A percentile compares a stretch with the other conserved stretches of the same genome.
Evolutionary conservation across 2,797 vertebrate species (phyloP).

Genomic region (Sitta carolinensis): DNA sequence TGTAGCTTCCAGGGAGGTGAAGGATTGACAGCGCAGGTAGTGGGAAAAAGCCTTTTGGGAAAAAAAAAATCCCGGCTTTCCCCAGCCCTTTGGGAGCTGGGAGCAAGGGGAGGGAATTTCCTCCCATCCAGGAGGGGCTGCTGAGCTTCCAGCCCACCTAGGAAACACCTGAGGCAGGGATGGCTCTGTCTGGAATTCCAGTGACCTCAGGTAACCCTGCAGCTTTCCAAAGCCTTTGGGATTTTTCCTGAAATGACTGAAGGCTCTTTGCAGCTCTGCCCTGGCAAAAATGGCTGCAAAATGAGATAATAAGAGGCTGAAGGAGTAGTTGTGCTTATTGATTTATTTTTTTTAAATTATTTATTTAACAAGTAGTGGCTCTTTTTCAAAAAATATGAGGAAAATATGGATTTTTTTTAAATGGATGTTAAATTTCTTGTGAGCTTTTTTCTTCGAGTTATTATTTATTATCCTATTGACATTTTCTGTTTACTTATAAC

Average conservation of each 20-base stretch:
- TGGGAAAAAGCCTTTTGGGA: neutral
- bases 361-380: neutral
- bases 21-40: neutral
- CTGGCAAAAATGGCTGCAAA: neutral
- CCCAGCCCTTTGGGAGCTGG: neutral
- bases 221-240: neutral
- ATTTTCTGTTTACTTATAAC: neutral
- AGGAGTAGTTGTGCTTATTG: neutral
- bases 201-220: neutral
- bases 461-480: neutral
- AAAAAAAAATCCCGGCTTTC: neutral
- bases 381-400: neutral
- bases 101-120: neutral
- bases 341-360: neutral
- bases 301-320: slow-evolving; percentile 27
- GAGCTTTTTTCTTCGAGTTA: neutral
- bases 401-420: neutral
- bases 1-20: accelerated
- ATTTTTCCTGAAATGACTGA: neutral
- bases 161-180: neutral
- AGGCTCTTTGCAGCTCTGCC: neutral
- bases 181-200: neutral
- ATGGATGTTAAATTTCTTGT: neutral
- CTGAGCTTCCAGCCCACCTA: accelerated
- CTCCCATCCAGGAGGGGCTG: neutral